These are phyloP conservation scores for Macrotus californicus DNA, from an alignment of 2,113 vertebrate species.

Conservation along the genomic window DNA sequence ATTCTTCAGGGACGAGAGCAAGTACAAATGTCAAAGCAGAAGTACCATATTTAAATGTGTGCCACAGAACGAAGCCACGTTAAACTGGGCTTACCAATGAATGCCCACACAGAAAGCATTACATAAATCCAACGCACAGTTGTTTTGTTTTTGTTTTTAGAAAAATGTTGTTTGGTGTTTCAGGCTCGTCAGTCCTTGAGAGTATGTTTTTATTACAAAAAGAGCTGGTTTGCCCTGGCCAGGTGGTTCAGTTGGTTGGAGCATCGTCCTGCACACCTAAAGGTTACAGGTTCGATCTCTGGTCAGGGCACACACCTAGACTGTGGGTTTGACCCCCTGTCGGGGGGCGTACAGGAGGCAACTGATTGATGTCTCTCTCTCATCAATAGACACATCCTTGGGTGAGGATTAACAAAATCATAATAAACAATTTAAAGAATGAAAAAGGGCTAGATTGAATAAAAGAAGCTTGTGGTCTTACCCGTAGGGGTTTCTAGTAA, in stretches of 20 bases:
- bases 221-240: too few relatives aligned
- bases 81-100: conserved; percentile 33
- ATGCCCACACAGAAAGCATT: neutral
- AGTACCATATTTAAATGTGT: neutral
- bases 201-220: neutral
- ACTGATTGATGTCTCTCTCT: too few relatives aligned
- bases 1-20: neutral
- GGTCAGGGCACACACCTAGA: too few relatives aligned
- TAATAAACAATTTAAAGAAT: too few relatives aligned
- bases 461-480: neutral
- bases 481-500: neutral
- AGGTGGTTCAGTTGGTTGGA: too few relatives aligned
- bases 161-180: conserved; percentile 13
- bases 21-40: conserved; percentile 32
- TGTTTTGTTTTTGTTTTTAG: neutral
- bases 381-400: too few relatives aligned
- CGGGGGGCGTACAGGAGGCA: too few relatives aligned
- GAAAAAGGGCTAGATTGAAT: neutral
- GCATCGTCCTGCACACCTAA: too few relatives aligned
- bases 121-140: neutral
- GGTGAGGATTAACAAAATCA: too few relatives aligned
- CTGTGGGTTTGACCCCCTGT: too few relatives aligned
- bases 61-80: neutral
- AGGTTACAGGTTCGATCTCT: too few relatives aligned
- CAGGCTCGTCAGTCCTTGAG: neutral